Evolutionary conservation across 2,113 vertebrate species (phyloP), one percentile per base, ranked within the genome.

Genomic region (Chlamydotis undulata): DNA sequence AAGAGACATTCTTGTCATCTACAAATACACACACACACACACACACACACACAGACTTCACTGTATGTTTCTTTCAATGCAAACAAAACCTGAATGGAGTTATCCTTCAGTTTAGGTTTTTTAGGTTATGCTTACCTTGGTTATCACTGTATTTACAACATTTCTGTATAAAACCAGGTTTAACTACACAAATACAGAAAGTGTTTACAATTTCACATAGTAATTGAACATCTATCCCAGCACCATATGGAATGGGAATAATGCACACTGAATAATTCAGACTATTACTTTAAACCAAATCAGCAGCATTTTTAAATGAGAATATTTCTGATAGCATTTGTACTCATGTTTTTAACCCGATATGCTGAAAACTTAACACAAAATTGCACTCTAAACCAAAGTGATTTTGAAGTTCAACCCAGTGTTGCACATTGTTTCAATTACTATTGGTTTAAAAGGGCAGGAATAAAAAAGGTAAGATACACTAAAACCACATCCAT

Each of bases 171-270:
- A 91, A 84, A 76, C 0, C 49, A 83, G 13, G 11, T 50, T 80
- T 70, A 92, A 57, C 5, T 3, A 3, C 57, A 85, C 18, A 57
- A 73, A 53, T n/a, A 75, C 1, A 87, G 24, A 49, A 75, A 64
- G 14, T 1, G 2, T 39, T 82, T 69, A 77, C 6, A 17, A 52
- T 81, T 89, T 75, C 47, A 81, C 37, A 81, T 10, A 81, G 18
- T 31, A 86, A 74, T 1, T 14, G 6, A 80, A 57, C 12, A 56
- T 18, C 9, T 24, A 24, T 29, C 60, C 39, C 49, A 49, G 21
- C n/a, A 82, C 3, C 25, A 33, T 5, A 23, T 0, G n/a, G 35
- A 4, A 45, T 10, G 2, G 22, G 13, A 76, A 57, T n/a, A 56
- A 39, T 19, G 5, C 22, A 75, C 11, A 37, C 4, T n/a, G 21